These are phyloP conservation scores for Gymnogyps californianus DNA, from an alignment of 2,113 vertebrate genomes.

Conservation along the genomic window DNA sequence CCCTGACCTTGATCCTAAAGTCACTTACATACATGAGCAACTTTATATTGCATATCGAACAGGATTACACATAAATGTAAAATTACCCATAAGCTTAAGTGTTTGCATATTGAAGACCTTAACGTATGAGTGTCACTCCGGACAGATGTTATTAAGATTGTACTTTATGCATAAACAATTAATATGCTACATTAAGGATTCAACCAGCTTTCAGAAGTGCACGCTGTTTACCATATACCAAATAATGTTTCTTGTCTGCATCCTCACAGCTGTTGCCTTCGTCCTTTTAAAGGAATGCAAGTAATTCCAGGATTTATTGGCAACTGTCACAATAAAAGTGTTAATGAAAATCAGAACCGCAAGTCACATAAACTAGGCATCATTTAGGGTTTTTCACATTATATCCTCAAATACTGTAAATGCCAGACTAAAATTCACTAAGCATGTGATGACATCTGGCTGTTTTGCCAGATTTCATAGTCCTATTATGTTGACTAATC, in stretches of 20 bases:
- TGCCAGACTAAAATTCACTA: neutral
- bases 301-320: conserved; percentile 16
- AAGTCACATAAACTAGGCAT: neutral
- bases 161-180: neutral
- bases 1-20: conserved; percentile 34
- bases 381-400: neutral
- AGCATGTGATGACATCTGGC: conserved; percentile 34
- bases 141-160: neutral
- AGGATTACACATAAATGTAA: neutral
- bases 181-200: neutral
- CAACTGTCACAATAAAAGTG: conserved; percentile 1
- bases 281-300: neutral
- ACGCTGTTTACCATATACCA: neutral
- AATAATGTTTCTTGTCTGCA: neutral
- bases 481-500: neutral
- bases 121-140: neutral
- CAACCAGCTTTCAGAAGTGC: neutral
- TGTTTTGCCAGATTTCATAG: neutral
- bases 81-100: neutral
- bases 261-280: conserved; percentile 4
- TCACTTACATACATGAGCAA: neutral
- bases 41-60: neutral
- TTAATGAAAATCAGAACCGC: conserved; percentile 8
- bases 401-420: neutral
- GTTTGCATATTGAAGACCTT: neutral